A percentile compares a stretch with the other conserved stretches of the same genome.
Evolutionary conservation across 2,797 vertebrate species (phyloP).

Genomic region (Miichthys miiuy): DNA sequence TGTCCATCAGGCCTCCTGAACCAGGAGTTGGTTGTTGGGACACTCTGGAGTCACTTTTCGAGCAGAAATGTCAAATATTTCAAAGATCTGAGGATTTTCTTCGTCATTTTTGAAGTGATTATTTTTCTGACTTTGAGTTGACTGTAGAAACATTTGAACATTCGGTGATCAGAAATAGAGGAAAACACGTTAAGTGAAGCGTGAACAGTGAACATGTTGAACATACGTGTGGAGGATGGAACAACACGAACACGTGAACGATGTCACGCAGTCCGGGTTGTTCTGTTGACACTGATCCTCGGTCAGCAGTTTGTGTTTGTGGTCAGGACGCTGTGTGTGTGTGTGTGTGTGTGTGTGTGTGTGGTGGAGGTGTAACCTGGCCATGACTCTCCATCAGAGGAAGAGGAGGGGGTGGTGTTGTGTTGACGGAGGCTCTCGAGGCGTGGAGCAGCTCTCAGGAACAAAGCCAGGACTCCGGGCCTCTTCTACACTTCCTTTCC

Average conservation of each 20-base stretch:
- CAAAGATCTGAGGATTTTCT: too few species aligned
- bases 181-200: too few species aligned
- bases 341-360: not conserved
- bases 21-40: too few species aligned
- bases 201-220: too few species aligned
- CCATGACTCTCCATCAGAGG: constrained; percentile 42
- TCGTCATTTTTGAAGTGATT: too few species aligned
- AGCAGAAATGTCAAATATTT: too few species aligned
- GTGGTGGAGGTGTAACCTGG: constrained; percentile 34
- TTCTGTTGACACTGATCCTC: not conserved
- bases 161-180: too few species aligned
- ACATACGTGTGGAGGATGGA: too few species aligned
- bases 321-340: not conserved
- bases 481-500: constrained; percentile 71
- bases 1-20: constrained; percentile 20
- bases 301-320: not conserved
- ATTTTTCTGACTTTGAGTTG: too few species aligned
- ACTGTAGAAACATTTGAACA: too few species aligned
- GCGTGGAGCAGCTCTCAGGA: constrained; percentile 51
- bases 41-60: too few species aligned
- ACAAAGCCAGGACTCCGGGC: constrained; percentile 66
- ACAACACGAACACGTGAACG: not conserved
- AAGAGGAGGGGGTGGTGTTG: constrained; percentile 20
- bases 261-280: not conserved
- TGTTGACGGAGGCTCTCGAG: constrained; percentile 65